Base-by-base conservation (phyloP, 1,140 invertebrate species). In the Gryon sp. region DNA sequence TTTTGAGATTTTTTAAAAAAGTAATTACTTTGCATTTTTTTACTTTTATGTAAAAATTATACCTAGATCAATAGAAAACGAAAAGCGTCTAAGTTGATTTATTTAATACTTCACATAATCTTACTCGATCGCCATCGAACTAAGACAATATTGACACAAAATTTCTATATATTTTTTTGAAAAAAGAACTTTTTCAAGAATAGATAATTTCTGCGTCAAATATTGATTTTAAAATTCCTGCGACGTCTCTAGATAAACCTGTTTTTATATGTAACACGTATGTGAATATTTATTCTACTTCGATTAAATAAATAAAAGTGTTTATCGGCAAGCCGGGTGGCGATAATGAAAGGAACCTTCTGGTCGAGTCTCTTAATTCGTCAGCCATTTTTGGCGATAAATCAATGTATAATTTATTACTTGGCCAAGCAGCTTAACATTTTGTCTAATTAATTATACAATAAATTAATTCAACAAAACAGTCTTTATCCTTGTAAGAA, bases 201-300 rank as follows among this genome's bases (percentile, higher is more conserved):
- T 55, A 72, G 38, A 63, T 72, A 55, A 63, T 48, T 63, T 11
- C 59, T 12, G 24, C 14, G 36, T 55, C 30, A 72, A 72, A 72
- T 72, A 72, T 72, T 72, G 68, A 72, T 72, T 62, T 46, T 45
- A 72, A 72, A 72, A 46, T 62, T 53, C 12, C 22, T 41, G 28
- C 68, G 53, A 20, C 43, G 45, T 34, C 48, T 55, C 11, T 46
- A 38, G 48, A 72, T 60, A 60, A 69, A 69, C 65, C 65, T 41
- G 53, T 69, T 69, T 69, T 59, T 59, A 55, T 59, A 52, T 69
- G 52, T 52, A 59, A 59, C 52, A 59, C 18, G 16, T 22, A 15
- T 59, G 32, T 59, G 52, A 69, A 59, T 69, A 69, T 69, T 59
- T 69, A 69, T 69, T 59, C 36, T 52, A 16, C 7, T 52, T 59